Base-by-base conservation (phyloP, 2,888 invertebrate species). In the Junonia oenone region DNA sequence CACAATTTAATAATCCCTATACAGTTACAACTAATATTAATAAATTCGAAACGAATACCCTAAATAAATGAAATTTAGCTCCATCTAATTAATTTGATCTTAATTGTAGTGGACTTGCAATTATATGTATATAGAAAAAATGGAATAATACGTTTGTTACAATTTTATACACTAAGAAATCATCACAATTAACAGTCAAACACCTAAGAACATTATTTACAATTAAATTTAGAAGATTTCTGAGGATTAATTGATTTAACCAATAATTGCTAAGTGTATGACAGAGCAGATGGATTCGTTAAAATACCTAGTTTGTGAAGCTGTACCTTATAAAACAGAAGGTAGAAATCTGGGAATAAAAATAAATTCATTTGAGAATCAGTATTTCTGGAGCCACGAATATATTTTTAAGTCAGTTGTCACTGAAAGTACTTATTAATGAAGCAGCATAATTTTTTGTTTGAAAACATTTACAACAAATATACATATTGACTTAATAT, bases 31-130 rank as follows among this genome's bases (percentile, higher is more conserved):
- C 76, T 84, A 82, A 81, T 74, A 68, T 69, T 76, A 75, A 74
- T 87, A 86, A 86, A 87, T 87, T 88, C 85, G 84, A 87, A 88
- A 86, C 73, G 68, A 86, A 84, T 74, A 71, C 68, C 73, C 73
- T 74, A 70, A 70, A 63, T 68, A 64, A 66, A 69, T 68, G 69
- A 68, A 58, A 61, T 61, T 52, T 49, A 52, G 55, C 54, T 52
- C 55, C 46, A n/a, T 64, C 58, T 59, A 60, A 55, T 48, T 14
- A 17, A 38, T 38, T 31, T 45, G 46, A 31, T 50, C 58, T 58
- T 64, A 63, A 38, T 40, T 46, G 51, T 62, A 63, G 56, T 63
- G 63, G 63, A 65, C 63, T 61, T 52, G 52, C 45, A 37, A 43
- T 51, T 57, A 51, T 15, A 38, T 19, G 31, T 43, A 43, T 43